phyloP scores from a whole-genome alignment of 2,113 vertebrate genomes.

The Rousettus leschenaultii region DNA sequence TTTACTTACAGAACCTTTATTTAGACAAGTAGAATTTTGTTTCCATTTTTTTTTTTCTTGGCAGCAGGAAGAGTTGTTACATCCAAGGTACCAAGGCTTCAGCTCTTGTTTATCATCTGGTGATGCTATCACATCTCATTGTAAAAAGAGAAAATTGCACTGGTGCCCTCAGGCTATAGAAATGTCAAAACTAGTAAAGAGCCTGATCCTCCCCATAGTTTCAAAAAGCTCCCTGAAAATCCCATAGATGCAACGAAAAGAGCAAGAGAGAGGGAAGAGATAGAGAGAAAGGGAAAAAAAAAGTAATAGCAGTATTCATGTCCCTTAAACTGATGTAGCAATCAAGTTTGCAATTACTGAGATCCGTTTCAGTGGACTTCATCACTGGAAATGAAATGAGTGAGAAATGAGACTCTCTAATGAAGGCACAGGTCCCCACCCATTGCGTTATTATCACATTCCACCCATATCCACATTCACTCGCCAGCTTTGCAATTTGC shows the following conservation, averaged over 20 bases:
- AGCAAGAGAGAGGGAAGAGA: neutral
- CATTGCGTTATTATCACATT: slow-evolving; percentile 35
- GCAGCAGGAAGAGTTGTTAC: slow-evolving; percentile 1
- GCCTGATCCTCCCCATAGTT: slow-evolving; percentile 38
- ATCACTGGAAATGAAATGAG: slow-evolving; percentile 64
- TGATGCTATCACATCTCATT: slow-evolving; percentile 41
- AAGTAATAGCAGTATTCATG: slow-evolving; percentile 53
- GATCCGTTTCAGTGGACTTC: slow-evolving; percentile 72
- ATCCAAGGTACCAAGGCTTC: neutral
- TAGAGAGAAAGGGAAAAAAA: neutral
- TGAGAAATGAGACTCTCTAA: slow-evolving; percentile 58
- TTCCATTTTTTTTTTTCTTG: neutral
- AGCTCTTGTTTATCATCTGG: slow-evolving; percentile 54
- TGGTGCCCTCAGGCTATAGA: slow-evolving; percentile 56
- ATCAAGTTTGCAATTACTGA: slow-evolving; percentile 68
- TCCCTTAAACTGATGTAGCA: slow-evolving; percentile 60
- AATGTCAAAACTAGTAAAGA: slow-evolving; percentile 62
- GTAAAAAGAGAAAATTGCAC: slow-evolving; percentile 68
- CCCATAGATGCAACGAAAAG: neutral
- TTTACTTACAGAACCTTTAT: neutral
- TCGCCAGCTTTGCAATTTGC: slow-evolving; percentile 45
- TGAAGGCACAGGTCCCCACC: slow-evolving; percentile 16
- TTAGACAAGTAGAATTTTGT: neutral
- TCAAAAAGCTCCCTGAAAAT: slow-evolving; percentile 50
- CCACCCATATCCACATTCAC: neutral